A percentile compares a stretch with the other conserved stretches of the same genome.
These are phyloP conservation scores for Trachelus iudaicus DNA, from an alignment of 2,888 invertebrate species.

Conservation along the genomic window DNA sequence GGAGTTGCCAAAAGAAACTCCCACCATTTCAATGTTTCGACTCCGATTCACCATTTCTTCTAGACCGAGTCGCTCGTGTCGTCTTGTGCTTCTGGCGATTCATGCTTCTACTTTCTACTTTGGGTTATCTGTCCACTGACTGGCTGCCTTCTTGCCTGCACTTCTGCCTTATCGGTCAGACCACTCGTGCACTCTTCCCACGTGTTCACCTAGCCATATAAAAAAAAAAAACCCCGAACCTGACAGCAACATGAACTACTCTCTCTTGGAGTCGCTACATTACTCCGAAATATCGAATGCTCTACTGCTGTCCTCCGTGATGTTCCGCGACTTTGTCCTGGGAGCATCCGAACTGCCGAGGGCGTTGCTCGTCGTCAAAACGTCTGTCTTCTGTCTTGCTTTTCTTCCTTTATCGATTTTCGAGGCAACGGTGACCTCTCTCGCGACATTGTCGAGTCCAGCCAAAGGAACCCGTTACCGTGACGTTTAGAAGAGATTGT, in stretches of 20 bases:
- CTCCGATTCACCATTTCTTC: constrained; percentile 7
- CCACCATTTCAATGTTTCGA: constrained; percentile 6
- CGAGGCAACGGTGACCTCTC: not conserved
- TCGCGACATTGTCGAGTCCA: not conserved
- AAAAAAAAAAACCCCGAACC: not conserved
- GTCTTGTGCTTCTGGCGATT: not conserved
- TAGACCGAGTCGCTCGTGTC: not conserved
- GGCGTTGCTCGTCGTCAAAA: not conserved
- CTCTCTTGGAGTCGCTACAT: not conserved
- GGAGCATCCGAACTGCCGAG: not conserved
- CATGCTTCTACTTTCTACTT: not conserved
- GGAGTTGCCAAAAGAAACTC: not conserved
- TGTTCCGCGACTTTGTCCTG: not conserved
- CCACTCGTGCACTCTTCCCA: not conserved
- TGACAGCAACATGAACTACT: not conserved
- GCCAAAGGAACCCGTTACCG: not conserved
- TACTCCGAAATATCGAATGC: not conserved
- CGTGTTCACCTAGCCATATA: not conserved
- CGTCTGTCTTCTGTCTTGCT: not conserved
- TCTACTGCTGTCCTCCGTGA: not conserved
- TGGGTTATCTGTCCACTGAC: not conserved
- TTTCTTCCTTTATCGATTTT: not conserved
- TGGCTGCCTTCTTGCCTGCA: not conserved
- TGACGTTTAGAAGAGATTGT: not conserved
- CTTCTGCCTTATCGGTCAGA: not conserved